phyloP scores from a whole-genome alignment of 2,797 vertebrate genomes.

The Sarcophilus harrisii region DNA sequence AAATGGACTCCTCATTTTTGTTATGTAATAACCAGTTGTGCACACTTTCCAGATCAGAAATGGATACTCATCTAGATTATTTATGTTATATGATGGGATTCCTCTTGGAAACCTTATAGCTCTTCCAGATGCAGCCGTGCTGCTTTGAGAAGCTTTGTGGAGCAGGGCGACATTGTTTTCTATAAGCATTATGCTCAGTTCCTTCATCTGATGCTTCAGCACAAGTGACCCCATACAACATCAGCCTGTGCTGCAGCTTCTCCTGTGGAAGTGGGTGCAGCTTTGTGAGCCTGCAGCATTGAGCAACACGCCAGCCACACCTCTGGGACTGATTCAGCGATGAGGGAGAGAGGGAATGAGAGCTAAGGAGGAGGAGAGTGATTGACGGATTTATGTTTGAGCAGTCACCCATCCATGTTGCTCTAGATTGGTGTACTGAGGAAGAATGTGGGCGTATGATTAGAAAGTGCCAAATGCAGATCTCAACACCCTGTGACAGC shows the following conservation, averaged over 20 bases:
- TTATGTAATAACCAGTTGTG: background rate
- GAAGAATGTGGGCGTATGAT: background rate
- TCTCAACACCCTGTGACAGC: background rate
- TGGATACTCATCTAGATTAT: background rate
- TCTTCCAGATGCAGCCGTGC: background rate
- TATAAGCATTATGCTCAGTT: background rate
- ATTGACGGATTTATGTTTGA: constrained; percentile 1
- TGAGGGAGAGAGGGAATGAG: background rate
- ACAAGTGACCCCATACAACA: background rate
- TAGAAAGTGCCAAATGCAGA: background rate
- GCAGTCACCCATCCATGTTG: background rate
- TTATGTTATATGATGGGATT: background rate
- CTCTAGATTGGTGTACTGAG: background rate
- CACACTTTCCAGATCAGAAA: background rate
- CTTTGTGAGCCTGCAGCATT: background rate
- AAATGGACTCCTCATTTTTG: background rate
- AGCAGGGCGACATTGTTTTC: background rate
- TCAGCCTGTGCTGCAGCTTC: background rate
- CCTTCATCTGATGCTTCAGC: background rate
- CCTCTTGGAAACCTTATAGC: background rate
- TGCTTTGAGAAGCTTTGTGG: background rate
- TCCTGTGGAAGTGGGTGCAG: background rate
- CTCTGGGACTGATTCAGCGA: background rate
- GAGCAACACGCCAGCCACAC: background rate
- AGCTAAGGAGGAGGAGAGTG: background rate